Base-by-base conservation (phyloP, 1,140 invertebrate genomes). In the Callitettix versicolor region DNA sequence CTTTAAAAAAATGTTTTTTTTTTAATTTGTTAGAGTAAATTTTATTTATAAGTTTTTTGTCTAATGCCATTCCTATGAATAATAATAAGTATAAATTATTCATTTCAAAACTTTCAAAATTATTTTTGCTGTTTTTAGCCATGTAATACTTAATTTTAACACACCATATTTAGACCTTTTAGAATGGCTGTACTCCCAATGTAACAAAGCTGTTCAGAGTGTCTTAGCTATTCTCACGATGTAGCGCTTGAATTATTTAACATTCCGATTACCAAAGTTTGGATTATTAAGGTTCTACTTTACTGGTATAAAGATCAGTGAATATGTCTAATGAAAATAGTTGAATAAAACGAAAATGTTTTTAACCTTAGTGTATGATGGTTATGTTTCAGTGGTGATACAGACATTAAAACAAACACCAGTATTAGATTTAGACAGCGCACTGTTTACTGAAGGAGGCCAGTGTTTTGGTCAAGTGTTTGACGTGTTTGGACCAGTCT, bases 401-500 rank as follows among this genome's bases (percentile, higher is more conserved):
- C 75, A 82, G 59, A 76, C 82, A 33, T 68, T 80, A 33, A 77
- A 78, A 43, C 76, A 77, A 48, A 81, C 79, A 33, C 85, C 87
- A 49, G 78, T 86, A 0, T 75, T 94, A 40, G 82, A 95, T 74
- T 68, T 93, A 49, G 90, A 93, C 51, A 87, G 86, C 3, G 76
- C 94, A 20, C 69, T 95, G 21, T 95, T 95, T 67, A 59, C 88
- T 38, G 81, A 88, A 7, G 75, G 78, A 65, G 87, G 85, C 14
- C 72, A 79, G 41, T 77, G 84, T 2, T 68, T 91, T 0, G 89
- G 89, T 2, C 76, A 80, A 63, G 79, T 96, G 52, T 93, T 91
- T 73, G 93, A 96, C 76, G 89, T 95, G 3, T 84, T 95, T 71
- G 92, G 92, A 4, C 75, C 79, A 64, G 84, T 92, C 0, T 71